phyloP scores from a whole-genome alignment of 2,113 vertebrate genomes.

The Leiothrix lutea region DNA sequence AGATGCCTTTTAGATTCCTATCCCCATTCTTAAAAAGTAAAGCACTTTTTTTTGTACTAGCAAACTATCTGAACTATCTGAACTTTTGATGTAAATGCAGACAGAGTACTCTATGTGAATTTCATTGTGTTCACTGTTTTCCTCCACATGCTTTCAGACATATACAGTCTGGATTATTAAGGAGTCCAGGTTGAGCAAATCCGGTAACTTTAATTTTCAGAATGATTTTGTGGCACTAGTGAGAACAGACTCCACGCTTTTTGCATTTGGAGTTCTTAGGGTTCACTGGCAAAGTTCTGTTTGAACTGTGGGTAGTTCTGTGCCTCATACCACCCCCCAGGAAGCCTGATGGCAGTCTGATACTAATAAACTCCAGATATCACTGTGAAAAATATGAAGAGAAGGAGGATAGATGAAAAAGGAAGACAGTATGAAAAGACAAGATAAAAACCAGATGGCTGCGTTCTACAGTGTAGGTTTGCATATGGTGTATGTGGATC shows the following conservation, averaged over 20 bases:
- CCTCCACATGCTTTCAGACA: not conserved
- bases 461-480: not conserved
- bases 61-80: not conserved
- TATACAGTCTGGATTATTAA: not conserved
- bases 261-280: not conserved
- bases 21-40: not conserved
- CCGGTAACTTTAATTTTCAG: not conserved
- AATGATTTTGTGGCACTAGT: not conserved
- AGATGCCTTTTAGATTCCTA: not conserved
- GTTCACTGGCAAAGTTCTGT: not conserved
- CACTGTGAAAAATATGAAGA: not conserved
- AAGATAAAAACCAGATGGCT: not conserved
- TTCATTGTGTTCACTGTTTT: not conserved
- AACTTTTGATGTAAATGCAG: not conserved
- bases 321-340: rapidly evolving
- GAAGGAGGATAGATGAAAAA: not conserved
- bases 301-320: not conserved
- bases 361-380: not conserved
- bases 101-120: not conserved
- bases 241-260: not conserved
- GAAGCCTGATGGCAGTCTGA: not conserved
- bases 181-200: not conserved
- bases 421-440: not conserved
- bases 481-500: not conserved
- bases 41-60: not conserved